phyloP scores from a whole-genome alignment of 2,888 invertebrate species.

The Tetramorium bicarinatum region DNA sequence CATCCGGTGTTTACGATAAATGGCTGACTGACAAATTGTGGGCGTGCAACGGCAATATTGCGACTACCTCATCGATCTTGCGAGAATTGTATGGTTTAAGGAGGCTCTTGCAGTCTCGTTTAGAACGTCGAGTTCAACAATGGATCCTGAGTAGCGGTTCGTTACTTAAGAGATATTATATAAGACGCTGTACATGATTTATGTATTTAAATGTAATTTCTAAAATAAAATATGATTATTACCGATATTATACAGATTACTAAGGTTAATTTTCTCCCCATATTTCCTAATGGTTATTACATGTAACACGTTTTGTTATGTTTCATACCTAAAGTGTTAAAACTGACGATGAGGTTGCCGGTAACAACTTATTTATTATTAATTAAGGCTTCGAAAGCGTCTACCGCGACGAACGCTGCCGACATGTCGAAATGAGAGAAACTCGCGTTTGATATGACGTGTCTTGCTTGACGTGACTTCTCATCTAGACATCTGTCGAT shows the following conservation, averaged over 20 bases:
- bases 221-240: background rate
- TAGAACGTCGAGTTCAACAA: slow-evolving; percentile 5
- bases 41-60: slow-evolving; percentile 11
- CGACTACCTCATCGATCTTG: slow-evolving; percentile 9
- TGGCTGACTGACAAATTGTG: slow-evolving; percentile 30
- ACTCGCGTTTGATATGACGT: slow-evolving; percentile 1
- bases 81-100: slow-evolving; percentile 10
- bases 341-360: background rate
- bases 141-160: background rate
- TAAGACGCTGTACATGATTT: background rate
- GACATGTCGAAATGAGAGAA: slow-evolving; percentile 12
- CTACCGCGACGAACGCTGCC: background rate
- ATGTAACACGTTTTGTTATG: background rate
- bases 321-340: background rate
- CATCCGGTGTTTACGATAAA: background rate
- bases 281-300: background rate
- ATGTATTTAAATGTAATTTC: background rate
- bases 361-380: slow-evolving; percentile 1
- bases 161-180: background rate
- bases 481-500: slow-evolving; percentile 28
- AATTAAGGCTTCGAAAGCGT: background rate
- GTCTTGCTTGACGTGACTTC: slow-evolving; percentile 16
- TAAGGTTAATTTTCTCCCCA: background rate
- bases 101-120: too few relatives aligned
- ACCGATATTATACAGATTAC: background rate